These are phyloP conservation scores for Laticauda laticaudata DNA, from an alignment of 2,113 vertebrate species.

Conservation along the genomic window DNA sequence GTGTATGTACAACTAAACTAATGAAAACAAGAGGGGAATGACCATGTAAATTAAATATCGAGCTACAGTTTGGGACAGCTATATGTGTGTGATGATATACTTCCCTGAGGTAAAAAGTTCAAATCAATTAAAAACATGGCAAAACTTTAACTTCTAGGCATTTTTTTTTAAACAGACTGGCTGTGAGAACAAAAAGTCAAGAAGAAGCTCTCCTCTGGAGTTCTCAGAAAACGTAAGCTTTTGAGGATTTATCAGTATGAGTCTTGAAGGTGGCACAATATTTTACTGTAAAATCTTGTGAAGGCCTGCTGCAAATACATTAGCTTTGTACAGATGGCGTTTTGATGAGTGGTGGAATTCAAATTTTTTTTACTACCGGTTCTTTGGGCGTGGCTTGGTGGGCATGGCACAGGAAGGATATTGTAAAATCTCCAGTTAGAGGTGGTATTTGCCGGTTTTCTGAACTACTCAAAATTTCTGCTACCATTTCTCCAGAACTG, in stretches of 20 bases:
- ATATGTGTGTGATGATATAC: not conserved
- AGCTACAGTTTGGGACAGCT: not conserved
- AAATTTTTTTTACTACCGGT: too few relatives aligned
- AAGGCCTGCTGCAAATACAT: not conserved
- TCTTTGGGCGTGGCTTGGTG: too few relatives aligned
- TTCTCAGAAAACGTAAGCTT: not conserved
- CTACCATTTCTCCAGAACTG: too few relatives aligned
- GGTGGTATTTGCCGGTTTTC: too few relatives aligned
- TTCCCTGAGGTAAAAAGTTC: not conserved
- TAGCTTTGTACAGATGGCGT: not conserved
- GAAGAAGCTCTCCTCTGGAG: not conserved
- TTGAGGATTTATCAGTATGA: not conserved
- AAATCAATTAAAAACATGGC: not conserved
- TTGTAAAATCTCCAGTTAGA: too few relatives aligned
- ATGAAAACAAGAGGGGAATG: not conserved
- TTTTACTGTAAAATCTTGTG: not conserved
- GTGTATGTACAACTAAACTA: not conserved
- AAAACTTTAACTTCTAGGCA: not conserved
- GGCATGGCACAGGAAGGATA: too few relatives aligned
- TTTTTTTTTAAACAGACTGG: not conserved
- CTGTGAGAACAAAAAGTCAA: not conserved
- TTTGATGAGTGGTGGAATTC: too few relatives aligned
- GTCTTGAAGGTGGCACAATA: not conserved
- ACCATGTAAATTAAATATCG: not conserved
- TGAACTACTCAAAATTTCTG: too few relatives aligned